phyloP scores from a whole-genome alignment of 2,888 invertebrate genomes.

The Nineta flava region DNA sequence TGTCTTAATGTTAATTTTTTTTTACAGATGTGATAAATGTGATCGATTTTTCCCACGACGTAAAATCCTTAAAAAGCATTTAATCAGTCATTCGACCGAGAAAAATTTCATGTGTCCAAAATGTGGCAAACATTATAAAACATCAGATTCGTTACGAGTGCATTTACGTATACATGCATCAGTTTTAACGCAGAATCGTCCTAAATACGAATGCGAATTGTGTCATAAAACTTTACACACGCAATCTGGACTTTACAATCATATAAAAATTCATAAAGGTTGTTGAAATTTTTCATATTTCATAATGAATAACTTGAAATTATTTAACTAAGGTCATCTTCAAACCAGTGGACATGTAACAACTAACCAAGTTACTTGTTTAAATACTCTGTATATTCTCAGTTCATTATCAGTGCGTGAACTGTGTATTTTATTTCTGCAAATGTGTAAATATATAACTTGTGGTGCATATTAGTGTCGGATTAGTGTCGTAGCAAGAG shows the following conservation, averaged over 20 bases:
- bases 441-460: no score
- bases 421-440: no score
- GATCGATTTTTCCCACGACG: constrained; percentile 37
- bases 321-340: no score
- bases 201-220: constrained; percentile 37
- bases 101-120: constrained; percentile 33
- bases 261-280: constrained; percentile 41
- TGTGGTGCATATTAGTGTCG: no score
- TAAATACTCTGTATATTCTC: no score
- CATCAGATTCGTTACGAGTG: constrained; percentile 35
- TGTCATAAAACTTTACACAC: constrained; percentile 41
- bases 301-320: no score
- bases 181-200: constrained; percentile 16
- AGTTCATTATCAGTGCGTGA: no score
- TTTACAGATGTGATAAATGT: constrained; percentile 32
- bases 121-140: constrained; percentile 39
- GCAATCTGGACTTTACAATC: constrained; percentile 48
- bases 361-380: no score
- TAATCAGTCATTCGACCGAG: constrained; percentile 32
- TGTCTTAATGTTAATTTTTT: constrained; percentile 8
- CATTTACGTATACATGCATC: constrained; percentile 35
- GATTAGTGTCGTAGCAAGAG: no score
- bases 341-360: no score
- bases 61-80: constrained; percentile 30
- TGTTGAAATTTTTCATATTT: no score